Evolutionary conservation across 2,888 invertebrate species (phyloP).

Genomic region (Ormyrus pomaceus): DNA sequence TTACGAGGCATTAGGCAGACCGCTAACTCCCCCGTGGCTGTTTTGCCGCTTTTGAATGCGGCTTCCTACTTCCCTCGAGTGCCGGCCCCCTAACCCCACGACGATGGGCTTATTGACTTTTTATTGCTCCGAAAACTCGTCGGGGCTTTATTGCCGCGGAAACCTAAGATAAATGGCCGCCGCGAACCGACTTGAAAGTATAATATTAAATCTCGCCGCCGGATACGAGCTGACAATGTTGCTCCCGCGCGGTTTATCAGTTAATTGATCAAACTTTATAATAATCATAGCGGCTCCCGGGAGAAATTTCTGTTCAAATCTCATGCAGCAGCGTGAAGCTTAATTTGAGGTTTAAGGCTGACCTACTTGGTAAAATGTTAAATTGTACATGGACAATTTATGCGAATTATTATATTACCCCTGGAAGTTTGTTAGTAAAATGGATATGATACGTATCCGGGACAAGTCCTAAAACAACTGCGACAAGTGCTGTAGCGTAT

Average conservation of each 20-base stretch:
- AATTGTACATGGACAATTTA: conserved; percentile 16
- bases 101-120: conserved; percentile 25
- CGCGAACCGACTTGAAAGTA: not conserved
- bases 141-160: conserved; percentile 7
- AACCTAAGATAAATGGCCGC: not conserved
- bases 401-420: conserved; percentile 11
- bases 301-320: conserved; percentile 27
- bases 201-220: not conserved
- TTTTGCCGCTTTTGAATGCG: conserved; percentile 12
- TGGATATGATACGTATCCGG: not conserved
- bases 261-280: conserved; percentile 35
- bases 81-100: too few relatives aligned
- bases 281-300: conserved; percentile 12
- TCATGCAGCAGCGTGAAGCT: conserved; percentile 8
- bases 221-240: not conserved
- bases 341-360: conserved; percentile 34
- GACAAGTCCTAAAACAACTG: not conserved
- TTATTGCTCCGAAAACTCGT: conserved; percentile 1
- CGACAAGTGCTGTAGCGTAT: not conserved
- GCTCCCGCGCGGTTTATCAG: conserved; percentile 2
- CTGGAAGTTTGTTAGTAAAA: conserved; percentile 1
- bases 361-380: conserved; percentile 26
- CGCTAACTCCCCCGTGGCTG: conserved; percentile 4
- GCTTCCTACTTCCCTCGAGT: too few relatives aligned
- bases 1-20: conserved; percentile 5